Percentiles rank a stretch among this genome's conserved stretches.
phyloP scores from a whole-genome alignment of 2,888 invertebrate species.

The Troides helena region DNA sequence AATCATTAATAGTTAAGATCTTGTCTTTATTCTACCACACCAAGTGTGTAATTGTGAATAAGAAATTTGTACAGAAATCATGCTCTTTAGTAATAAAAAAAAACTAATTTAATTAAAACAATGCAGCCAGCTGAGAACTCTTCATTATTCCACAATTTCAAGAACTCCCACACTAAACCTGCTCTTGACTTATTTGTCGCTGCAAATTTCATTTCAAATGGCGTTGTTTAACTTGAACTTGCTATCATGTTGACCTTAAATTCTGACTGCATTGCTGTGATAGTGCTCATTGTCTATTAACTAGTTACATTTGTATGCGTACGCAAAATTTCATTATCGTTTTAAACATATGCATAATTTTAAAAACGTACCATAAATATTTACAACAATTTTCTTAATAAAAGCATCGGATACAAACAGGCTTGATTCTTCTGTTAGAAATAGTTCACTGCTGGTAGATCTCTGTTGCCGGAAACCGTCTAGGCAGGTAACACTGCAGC shows the following conservation, averaged over 20 bases:
- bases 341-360: too few species aligned
- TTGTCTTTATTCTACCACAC: too few species aligned
- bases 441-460: too few species aligned
- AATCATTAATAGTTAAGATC: too few species aligned
- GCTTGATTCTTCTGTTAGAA: too few species aligned
- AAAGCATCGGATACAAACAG: too few species aligned
- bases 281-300: slow-evolving; percentile 14
- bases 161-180: slow-evolving; percentile 6
- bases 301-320: too few species aligned
- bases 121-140: background rate
- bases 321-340: too few species aligned
- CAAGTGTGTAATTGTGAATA: background rate
- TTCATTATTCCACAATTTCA: slow-evolving; percentile 4
- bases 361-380: too few species aligned
- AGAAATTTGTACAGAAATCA: background rate
- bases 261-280: slow-evolving; percentile 23
- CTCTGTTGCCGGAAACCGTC: too few species aligned
- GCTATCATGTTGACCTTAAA: slow-evolving; percentile 24
- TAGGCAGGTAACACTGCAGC: too few species aligned
- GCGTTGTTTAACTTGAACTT: slow-evolving; percentile 29
- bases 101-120: slow-evolving; percentile 1
- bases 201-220: slow-evolving; percentile 20
- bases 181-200: slow-evolving; percentile 24
- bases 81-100: background rate
- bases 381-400: too few species aligned